Evolutionary conservation across 1,140 invertebrate genomes (phyloP), one percentile per base, ranked within the genome.

Genomic region (Agrypnia vestita): DNA sequence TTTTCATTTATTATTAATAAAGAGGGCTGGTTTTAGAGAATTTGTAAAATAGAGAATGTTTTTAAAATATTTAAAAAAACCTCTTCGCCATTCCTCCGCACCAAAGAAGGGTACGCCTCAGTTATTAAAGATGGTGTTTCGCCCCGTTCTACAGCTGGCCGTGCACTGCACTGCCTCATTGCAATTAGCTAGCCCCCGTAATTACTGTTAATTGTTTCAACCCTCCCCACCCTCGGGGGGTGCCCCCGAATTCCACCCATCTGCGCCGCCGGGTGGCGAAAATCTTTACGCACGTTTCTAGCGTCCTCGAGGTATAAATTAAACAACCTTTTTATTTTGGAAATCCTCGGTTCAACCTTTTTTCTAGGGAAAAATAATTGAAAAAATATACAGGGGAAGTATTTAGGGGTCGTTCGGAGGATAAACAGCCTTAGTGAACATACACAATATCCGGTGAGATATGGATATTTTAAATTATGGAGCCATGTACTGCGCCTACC

Each of bases 151-250:
- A 64, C 73, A 76, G 55, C 61, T 51, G 75, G 64, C 51, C 35
- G 19, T 35, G 25, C 25, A 35, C 25, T 59, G 71, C 78, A 64
- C 59, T 76, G 71, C 69, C 71, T 69, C 77, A 21, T 56, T 53
- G 51, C 78, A 80, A 80, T 80, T 80, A 80, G 78, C 78, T 67
- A 69, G 64, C 72, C 78, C 62, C 72, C 61, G 78, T 80, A 80
- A 80, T 80, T 80, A 80, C 78, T 75, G 72, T 80, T 80, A 80
- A 80, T 80, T 80, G 78, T 80, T 69, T 67, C 64, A 43, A 47
- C 77, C 69, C 67, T 25, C 64, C 19, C 71, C 71, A 53, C 56
- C 56, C 56, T 19, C 17, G 56, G 56, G 10, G 49, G 59, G 17
- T 3, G 59, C 6, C 0, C 19, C 25, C 25, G 6, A 35, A 21